Conservation (phyloP, 2,113 vertebrate genomes). For the Brienomyrus longianalis region DNA sequence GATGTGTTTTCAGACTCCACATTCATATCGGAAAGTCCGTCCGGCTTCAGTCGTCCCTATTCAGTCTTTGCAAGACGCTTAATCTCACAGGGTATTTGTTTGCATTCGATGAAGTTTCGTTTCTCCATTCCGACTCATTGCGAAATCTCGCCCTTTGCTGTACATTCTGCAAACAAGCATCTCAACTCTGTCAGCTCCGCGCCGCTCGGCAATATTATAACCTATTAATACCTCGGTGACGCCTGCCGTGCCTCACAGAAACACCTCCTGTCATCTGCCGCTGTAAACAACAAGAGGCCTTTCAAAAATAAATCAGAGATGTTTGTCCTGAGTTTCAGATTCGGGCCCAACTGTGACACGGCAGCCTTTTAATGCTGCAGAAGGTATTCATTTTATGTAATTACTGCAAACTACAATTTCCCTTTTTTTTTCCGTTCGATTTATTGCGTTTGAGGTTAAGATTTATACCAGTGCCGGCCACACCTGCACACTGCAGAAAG, state of each 20-base stretch:
- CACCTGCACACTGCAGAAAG: not conserved
- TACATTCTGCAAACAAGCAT: not conserved
- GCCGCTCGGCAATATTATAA: not conserved
- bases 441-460: not conserved
- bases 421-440: not conserved
- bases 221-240: not conserved
- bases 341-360: not conserved
- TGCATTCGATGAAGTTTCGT: not conserved
- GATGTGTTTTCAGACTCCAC: not conserved
- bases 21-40: not conserved
- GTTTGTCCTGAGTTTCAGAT: not conserved
- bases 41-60: not conserved
- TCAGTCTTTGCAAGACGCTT: not conserved
- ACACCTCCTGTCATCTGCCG: not conserved
- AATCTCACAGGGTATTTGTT: not conserved
- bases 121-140: not conserved
- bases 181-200: not conserved
- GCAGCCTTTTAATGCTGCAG: not conserved
- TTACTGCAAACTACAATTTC: not conserved
- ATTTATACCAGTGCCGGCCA: not conserved
- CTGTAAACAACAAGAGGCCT: not conserved
- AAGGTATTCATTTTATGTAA: not conserved
- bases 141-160: not conserved
- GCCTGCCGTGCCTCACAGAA: not conserved
- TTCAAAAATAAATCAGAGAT: not conserved